Evolutionary conservation across 1,140 invertebrate species (phyloP).

Genomic region (Adelges cooleyi): DNA sequence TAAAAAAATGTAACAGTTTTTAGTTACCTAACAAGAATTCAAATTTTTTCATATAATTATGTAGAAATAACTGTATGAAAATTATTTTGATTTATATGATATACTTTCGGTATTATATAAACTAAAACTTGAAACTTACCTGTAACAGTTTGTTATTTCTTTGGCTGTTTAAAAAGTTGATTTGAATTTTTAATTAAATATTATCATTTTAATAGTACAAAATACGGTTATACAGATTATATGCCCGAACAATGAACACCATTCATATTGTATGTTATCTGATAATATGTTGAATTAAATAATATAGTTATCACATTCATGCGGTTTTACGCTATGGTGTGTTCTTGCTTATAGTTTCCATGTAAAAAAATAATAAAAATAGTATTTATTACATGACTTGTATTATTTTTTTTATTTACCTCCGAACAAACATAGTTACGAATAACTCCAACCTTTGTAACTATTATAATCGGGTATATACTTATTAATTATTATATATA

Average conservation of each 20-base stretch:
- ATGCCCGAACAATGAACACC: background rate
- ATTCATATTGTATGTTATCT: conserved; percentile 13
- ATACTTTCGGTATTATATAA: background rate
- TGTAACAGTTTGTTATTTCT: conserved; percentile 19
- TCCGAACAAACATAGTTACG: background rate
- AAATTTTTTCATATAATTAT: conserved; percentile 15
- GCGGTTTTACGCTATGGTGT: background rate
- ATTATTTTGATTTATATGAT: conserved; percentile 12
- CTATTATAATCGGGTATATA: too few relatives aligned
- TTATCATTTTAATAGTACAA: conserved; percentile 24
- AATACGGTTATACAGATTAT: conserved; percentile 6
- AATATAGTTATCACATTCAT: background rate
- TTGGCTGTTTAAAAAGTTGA: background rate
- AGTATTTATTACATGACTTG: conserved; percentile 8
- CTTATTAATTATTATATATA: too few relatives aligned
- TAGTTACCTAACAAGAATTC: conserved; percentile 15
- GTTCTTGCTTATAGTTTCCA: conserved; percentile 21
- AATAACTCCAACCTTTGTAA: too few relatives aligned
- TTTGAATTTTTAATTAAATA: background rate
- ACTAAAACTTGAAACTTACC: conserved; percentile 1
- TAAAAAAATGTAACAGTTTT: conserved; percentile 23
- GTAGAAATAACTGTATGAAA: background rate
- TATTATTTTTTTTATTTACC: background rate
- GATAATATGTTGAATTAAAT: background rate
- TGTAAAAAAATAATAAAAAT: conserved; percentile 23